A percentile compares a stretch with the other conserved stretches of the same genome.
phyloP scores from a whole-genome alignment of 2,888 invertebrate species.

The Muschampia staudingeri region DNA sequence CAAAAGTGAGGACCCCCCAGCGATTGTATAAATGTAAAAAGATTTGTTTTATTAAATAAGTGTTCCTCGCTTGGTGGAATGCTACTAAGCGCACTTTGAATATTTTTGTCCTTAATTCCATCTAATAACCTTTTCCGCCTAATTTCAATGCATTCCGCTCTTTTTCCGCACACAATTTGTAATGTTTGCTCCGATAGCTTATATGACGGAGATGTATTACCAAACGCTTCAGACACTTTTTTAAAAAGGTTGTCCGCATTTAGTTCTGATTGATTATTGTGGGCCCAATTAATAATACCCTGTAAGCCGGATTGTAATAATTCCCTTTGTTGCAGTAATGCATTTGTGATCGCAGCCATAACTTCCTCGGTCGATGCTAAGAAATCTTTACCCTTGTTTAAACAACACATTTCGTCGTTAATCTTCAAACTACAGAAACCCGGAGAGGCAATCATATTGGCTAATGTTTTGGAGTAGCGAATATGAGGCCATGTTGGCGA shows the following conservation, averaged over 20 bases:
- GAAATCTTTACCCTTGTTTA: not conserved
- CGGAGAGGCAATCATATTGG: not conserved
- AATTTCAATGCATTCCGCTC: not conserved
- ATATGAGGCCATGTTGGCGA: slow-evolving; percentile 14
- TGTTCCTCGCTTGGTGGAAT: not conserved
- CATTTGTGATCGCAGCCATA: not conserved
- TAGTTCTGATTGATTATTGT: not conserved
- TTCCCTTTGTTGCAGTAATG: not conserved
- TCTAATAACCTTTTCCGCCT: not conserved
- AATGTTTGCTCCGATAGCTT: not conserved
- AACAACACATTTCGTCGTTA: not conserved
- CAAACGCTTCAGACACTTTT: not conserved
- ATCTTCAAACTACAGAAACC: slow-evolving; percentile 1
- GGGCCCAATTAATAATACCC: not conserved
- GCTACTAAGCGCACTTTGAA: not conserved
- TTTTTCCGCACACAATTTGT: not conserved
- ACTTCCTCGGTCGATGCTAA: not conserved
- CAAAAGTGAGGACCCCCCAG: not conserved
- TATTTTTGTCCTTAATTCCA: not conserved
- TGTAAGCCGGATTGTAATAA: not conserved
- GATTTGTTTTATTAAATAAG: not conserved
- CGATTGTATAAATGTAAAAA: not conserved
- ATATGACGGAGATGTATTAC: not conserved
- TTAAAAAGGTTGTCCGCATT: not conserved
- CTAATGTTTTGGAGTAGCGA: not conserved